Base-by-base conservation (phyloP, 2,113 vertebrate species). In the Pomatorhinus ruficollis region DNA sequence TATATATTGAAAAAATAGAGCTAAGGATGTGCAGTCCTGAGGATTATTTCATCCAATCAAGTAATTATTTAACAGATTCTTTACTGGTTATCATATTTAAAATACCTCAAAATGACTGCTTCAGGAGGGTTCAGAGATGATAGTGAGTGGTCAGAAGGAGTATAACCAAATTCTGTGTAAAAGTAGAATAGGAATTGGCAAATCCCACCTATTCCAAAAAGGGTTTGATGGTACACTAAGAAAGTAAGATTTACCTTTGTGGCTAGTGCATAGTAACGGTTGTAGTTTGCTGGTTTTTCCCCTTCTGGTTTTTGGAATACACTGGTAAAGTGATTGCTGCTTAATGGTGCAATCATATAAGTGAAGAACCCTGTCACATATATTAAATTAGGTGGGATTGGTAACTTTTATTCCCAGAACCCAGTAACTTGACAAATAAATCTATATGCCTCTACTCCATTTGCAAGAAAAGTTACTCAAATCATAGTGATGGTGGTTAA, bases 331-430 rank as follows among this genome's bases (percentile, higher is more conserved):
- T 16, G 33, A 21, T 65, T 92, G 18, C 50, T 10, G 1, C 18
- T 87, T 54, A 68, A 5, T 81, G 35, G 5, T 81, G 31, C 1
- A 0, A 12, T 54, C 77, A 3, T 54, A 0, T n/a, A 40, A 64
- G 15, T 49, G n/a, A 19, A 40, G 12, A 87, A 18, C n/a, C 4
- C 28, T 54, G 6, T 74, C 65, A 60, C 1, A 1, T 61, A 4
- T 15, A 21, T 75, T 92, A 30, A 72, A 57, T 68, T 64, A 60
- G 14, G 6, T 71, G 40, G 8, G 12, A 53, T 25, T 71, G 23
- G 2, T 75, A 78, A 71, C 10, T 68, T 23, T 49, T 76, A 18
- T 37, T 14, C 25, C 16, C 31, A 60, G 25, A 83, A 42, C 30
- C 7, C 75, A 7, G 3, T 87, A 72, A 44, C 11, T 61, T 71